These are phyloP conservation scores for Xylota segnis DNA, from an alignment of 2,888 invertebrate species.

Conservation along the genomic window DNA sequence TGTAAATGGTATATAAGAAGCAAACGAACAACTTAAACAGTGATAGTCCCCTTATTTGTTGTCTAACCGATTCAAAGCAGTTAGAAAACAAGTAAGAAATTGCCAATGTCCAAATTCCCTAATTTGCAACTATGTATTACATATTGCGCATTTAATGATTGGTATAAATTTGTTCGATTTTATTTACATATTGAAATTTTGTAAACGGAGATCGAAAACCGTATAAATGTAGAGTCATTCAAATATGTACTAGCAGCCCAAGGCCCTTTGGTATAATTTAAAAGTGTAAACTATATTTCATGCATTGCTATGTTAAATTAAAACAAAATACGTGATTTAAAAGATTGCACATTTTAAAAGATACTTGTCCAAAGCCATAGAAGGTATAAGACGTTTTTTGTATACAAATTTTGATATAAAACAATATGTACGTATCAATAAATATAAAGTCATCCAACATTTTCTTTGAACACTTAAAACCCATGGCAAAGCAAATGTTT, in stretches of 20 bases:
- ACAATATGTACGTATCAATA: not conserved
- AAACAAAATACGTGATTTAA: not conserved
- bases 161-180: not conserved
- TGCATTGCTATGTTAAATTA: not conserved
- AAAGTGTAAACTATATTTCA: not conserved
- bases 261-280: too few species aligned
- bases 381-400: not conserved
- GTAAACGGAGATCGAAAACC: not conserved
- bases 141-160: not conserved
- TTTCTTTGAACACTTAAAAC: constrained; percentile 29
- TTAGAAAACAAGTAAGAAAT: not conserved
- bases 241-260: too few species aligned
- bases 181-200: not conserved
- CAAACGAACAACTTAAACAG: not conserved
- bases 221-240: too few species aligned
- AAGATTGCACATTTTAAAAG: not conserved
- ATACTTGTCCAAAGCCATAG: not conserved
- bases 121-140: not conserved
- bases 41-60: not conserved
- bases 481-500: constrained; percentile 46
- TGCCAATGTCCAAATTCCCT: not conserved
- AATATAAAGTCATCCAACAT: not conserved
- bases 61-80: not conserved
- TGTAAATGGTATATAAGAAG: not conserved
- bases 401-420: not conserved